A percentile compares a stretch with the other conserved stretches of the same genome.
Evolutionary conservation across 2,113 vertebrate genomes (phyloP).

Genomic region (Pycnonotus jocosus): DNA sequence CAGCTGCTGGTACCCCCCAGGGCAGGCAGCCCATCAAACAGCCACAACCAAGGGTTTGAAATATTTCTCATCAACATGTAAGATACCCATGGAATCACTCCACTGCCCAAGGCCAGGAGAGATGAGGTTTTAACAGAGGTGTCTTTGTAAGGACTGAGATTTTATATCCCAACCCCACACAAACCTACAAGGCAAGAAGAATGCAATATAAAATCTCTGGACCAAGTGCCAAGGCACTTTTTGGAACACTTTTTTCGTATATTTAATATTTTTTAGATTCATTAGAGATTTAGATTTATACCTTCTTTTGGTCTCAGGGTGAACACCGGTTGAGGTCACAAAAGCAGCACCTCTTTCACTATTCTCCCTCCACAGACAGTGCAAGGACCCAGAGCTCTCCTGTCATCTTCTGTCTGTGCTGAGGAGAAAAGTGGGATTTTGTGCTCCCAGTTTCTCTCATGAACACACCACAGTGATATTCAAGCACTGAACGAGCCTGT

Average conservation of each 20-base stretch:
- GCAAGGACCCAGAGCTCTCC: neutral
- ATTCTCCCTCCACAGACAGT: neutral
- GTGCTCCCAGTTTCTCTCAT: neutral
- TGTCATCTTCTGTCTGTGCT: neutral
- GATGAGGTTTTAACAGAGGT: neutral
- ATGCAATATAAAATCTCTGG: neutral
- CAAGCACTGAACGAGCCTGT: neutral
- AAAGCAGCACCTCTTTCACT: neutral
- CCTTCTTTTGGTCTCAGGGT: neutral
- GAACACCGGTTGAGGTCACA: neutral
- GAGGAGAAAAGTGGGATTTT: neutral
- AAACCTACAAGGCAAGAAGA: neutral
- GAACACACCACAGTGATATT: neutral
- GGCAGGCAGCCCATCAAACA: neutral
- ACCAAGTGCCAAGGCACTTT: neutral
- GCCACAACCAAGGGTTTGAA: neutral
- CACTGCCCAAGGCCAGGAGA: neutral
- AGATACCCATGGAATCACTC: neutral
- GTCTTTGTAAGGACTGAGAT: neutral
- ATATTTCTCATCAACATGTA: neutral
- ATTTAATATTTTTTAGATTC: neutral
- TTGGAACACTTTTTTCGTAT: neutral
- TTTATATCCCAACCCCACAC: neutral
- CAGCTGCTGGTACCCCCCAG: neutral
- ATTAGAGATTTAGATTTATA: neutral